Conservation (phyloP, 2,888 invertebrate species). For the Linnaemya vulpina region DNA sequence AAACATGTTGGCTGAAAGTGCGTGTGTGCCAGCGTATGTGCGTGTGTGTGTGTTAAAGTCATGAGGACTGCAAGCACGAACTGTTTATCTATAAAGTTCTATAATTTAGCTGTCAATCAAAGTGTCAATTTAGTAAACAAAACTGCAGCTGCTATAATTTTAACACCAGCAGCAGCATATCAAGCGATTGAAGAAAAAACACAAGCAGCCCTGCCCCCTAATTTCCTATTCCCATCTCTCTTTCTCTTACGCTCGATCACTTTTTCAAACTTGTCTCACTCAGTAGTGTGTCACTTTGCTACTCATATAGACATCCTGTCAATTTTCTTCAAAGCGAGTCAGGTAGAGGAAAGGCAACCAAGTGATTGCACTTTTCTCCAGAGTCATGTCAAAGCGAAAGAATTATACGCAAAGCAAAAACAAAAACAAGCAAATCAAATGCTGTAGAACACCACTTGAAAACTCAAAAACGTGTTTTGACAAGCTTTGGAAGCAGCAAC, state of each 20-base stretch:
- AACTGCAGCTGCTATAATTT: conserved; percentile 31
- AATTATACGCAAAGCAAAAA: conserved; percentile 1
- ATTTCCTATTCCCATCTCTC: background rate
- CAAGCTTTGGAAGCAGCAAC: conserved; percentile 7
- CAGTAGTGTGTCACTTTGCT: background rate
- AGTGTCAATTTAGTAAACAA: conserved; percentile 75
- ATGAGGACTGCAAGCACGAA: conserved; percentile 1
- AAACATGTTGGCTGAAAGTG: conserved; percentile 32
- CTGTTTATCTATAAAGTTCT: conserved; percentile 50
- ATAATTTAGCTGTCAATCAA: conserved; percentile 79
- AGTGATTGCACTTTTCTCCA: conserved; percentile 2
- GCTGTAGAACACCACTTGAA: conserved; percentile 25
- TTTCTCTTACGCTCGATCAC: background rate
- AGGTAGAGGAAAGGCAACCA: conserved; percentile 15
- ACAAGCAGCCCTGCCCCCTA: background rate
- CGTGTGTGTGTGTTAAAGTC: background rate
- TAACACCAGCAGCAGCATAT: conserved; percentile 18
- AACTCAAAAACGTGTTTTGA: conserved; percentile 32
- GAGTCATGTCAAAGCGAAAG: conserved; percentile 9
- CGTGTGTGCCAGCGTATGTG: background rate
- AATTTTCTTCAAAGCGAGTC: conserved; percentile 22
- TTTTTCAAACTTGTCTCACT: too few species aligned
- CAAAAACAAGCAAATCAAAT: background rate
- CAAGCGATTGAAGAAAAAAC: conserved; percentile 31
- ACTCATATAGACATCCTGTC: background rate